phyloP scores from a whole-genome alignment of 1,140 invertebrate species.

The Coptotermes formosanus region DNA sequence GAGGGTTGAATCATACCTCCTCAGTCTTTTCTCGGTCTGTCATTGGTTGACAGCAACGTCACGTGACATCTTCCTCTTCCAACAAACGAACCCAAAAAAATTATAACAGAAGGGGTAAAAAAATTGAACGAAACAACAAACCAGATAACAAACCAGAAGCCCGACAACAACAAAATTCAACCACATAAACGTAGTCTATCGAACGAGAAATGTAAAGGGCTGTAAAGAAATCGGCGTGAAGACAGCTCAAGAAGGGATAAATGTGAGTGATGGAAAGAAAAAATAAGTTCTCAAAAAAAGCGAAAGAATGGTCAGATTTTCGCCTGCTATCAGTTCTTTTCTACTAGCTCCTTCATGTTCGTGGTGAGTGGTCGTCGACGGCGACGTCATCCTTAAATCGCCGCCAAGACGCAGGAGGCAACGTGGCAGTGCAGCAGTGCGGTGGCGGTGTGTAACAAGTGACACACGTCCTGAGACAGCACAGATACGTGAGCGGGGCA shows the following conservation, averaged over 20 bases:
- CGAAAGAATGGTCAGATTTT: slow-evolving; percentile 13
- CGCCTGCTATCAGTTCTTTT: slow-evolving; percentile 15
- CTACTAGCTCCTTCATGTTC: slow-evolving; percentile 11
- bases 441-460: neutral
- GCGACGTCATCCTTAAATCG: slow-evolving; percentile 3
- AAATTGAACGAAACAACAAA: slow-evolving; percentile 21
- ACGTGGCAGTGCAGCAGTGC: neutral
- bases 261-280: neutral
- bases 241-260: neutral
- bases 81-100: slow-evolving; percentile 15
- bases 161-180: slow-evolving; percentile 6
- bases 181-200: neutral
- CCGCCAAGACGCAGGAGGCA: slow-evolving; percentile 5
- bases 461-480: neutral
- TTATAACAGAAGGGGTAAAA: slow-evolving; percentile 21
- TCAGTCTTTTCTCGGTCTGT: slow-evolving; percentile 19
- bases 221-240: neutral
- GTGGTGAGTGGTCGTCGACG: neutral
- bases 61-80: slow-evolving; percentile 18
- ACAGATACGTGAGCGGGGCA: neutral
- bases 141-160: slow-evolving; percentile 1
- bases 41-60: slow-evolving; percentile 28
- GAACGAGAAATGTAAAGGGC: neutral
- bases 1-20: slow-evolving; percentile 24
- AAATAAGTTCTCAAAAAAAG: neutral